These are phyloP conservation scores for Cepaea nemoralis DNA, from an alignment of 1,140 invertebrate genomes.

Conservation along the genomic window DNA sequence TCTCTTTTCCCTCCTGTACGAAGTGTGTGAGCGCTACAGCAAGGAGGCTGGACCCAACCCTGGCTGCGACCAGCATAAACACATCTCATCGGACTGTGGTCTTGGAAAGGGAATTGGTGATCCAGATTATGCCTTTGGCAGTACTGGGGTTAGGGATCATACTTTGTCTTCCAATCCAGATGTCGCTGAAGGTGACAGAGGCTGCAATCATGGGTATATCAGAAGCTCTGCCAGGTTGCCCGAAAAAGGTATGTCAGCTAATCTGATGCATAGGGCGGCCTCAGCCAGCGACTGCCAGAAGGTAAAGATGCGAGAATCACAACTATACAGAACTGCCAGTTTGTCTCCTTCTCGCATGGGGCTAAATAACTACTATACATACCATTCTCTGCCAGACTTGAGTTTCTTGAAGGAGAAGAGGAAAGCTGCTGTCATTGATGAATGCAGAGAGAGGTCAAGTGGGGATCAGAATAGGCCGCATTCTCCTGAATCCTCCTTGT, in stretches of 20 bases:
- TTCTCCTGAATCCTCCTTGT: conserved; percentile 46
- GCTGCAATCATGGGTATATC: background rate
- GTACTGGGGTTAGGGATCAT: background rate
- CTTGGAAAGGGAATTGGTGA: background rate
- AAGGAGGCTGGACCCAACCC: background rate
- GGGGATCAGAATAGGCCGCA: conserved; percentile 1
- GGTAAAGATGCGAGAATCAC: conserved; percentile 10
- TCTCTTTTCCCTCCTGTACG: conserved; percentile 56
- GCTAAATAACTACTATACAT: conserved; percentile 54
- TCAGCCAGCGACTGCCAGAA: conserved; percentile 43
- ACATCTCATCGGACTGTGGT: background rate
- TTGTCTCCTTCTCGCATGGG: conserved; percentile 46
- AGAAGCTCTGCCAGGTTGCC: conserved; percentile 1
- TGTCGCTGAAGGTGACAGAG: background rate
- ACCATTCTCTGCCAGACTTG: conserved; percentile 63
- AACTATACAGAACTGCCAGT: conserved; percentile 41
- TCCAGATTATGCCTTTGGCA: background rate
- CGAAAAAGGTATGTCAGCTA: conserved; percentile 5
- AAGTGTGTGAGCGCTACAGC: conserved; percentile 49
- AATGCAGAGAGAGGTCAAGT: background rate
- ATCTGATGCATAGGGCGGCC: conserved; percentile 21
- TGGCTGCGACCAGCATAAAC: background rate
- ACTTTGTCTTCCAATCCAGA: background rate
- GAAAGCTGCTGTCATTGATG: background rate
- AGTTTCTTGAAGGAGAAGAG: conserved; percentile 52